Evolutionary conservation across 2,113 vertebrate species (phyloP).

Genomic region (Dryoscopus gambensis): DNA sequence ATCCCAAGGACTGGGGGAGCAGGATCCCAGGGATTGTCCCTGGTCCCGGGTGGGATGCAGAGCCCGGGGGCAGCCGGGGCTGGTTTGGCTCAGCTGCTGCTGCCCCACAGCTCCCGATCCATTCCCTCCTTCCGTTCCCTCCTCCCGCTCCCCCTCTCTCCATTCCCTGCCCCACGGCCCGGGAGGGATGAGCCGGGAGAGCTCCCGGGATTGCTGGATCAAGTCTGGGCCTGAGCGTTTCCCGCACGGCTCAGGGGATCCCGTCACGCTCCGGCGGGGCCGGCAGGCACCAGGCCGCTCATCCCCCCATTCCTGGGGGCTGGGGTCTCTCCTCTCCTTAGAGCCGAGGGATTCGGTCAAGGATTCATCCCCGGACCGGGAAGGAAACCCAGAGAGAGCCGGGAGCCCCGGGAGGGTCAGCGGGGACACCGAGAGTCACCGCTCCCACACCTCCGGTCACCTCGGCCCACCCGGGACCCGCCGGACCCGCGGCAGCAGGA

Average conservation of each 20-base stretch:
- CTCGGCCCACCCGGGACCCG: not conserved
- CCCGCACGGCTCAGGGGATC: not conserved
- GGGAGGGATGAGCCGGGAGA: not conserved
- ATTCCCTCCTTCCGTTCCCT: not conserved
- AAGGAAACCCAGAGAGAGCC: not conserved
- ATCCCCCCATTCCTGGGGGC: not conserved
- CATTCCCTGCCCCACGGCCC: not conserved
- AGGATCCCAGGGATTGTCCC: not conserved
- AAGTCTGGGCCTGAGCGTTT: not conserved
- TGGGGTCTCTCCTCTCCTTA: not conserved
- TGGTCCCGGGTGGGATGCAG: not conserved
- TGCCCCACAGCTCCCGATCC: not conserved
- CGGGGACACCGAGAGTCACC: not conserved
- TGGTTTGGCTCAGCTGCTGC: not conserved
- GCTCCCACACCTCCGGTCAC: not conserved
- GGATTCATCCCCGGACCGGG: not conserved
- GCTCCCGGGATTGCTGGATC: not conserved
- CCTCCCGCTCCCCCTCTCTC: not conserved
- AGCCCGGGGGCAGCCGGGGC: not conserved
- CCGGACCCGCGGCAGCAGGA: not conserved
- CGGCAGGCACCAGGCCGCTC: no score
- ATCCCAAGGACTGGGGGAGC: not conserved
- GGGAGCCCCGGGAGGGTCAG: not conserved
- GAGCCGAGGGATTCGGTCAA: not conserved
- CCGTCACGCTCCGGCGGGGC: not conserved